Evolutionary conservation across 2,888 invertebrate genomes (phyloP).

Genomic region (Ferrisia virgata): DNA sequence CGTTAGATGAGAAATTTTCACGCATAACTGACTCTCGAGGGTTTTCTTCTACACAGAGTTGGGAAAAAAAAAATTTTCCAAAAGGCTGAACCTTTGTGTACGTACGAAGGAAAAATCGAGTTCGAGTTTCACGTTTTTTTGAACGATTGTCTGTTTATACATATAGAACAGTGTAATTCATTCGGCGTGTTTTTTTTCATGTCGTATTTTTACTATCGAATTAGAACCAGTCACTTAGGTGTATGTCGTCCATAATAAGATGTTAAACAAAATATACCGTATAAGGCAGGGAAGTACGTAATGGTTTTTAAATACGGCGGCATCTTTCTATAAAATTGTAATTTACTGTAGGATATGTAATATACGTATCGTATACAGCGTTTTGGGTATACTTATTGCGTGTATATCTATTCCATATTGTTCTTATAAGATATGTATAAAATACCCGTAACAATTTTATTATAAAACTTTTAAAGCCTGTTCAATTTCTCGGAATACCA

Average conservation of each 20-base stretch:
- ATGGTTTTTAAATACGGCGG: too few relatives aligned
- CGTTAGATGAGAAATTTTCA: background rate
- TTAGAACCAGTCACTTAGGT: background rate
- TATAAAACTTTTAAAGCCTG: constrained; percentile 13
- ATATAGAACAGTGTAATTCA: background rate
- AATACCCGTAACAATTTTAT: background rate
- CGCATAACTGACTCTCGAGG: background rate
- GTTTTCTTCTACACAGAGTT: background rate
- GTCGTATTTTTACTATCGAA: background rate
- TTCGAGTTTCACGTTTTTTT: background rate
- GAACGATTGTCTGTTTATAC: background rate
- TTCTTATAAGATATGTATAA: background rate
- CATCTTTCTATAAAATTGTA: too few relatives aligned
- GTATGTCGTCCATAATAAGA: background rate
- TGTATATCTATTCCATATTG: too few relatives aligned
- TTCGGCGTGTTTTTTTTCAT: background rate
- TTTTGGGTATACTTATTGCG: too few relatives aligned
- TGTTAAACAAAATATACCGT: too few relatives aligned
- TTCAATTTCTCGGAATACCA: background rate
- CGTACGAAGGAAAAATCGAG: background rate
- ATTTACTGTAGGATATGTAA: too few relatives aligned
- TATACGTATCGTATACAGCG: background rate
- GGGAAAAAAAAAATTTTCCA: background rate
- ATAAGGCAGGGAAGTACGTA: too few relatives aligned
- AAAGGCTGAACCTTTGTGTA: background rate